phyloP scores from a whole-genome alignment of 2,797 vertebrate species.

The Channallabes apus region DNA sequence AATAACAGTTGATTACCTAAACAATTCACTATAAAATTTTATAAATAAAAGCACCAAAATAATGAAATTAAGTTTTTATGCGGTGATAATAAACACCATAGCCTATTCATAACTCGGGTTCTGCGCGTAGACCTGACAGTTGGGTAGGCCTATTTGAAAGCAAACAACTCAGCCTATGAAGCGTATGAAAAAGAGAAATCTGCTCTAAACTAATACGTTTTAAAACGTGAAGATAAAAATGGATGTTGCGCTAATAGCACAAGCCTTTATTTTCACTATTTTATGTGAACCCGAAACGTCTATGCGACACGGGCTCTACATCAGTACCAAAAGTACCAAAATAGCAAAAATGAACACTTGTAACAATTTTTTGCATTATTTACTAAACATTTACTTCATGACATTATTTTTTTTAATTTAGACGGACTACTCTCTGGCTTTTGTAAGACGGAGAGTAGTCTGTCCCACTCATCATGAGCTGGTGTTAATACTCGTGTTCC shows the following conservation, averaged over 20 bases:
- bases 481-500: too few species aligned
- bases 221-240: neutral
- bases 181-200: neutral
- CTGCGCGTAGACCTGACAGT: neutral
- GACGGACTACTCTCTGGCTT: too few species aligned
- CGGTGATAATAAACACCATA: neutral
- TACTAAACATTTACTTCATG: too few species aligned
- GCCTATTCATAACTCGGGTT: neutral
- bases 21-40: neutral
- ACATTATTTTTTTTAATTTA: too few species aligned
- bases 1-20: constrained; percentile 9
- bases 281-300: neutral
- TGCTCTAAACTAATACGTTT: neutral
- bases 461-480: too few species aligned
- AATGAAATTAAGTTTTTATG: too few species aligned
- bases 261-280: neutral
- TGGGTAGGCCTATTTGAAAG: neutral
- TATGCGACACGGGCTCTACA: neutral
- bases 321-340: neutral
- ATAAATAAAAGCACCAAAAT: neutral
- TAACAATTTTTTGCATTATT: too few species aligned
- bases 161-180: neutral
- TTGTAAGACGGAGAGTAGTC: too few species aligned
- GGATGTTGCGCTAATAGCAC: neutral
- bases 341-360: too few species aligned